Conservation (phyloP, 2,888 invertebrate genomes). For the Melipona bicolor region DNA sequence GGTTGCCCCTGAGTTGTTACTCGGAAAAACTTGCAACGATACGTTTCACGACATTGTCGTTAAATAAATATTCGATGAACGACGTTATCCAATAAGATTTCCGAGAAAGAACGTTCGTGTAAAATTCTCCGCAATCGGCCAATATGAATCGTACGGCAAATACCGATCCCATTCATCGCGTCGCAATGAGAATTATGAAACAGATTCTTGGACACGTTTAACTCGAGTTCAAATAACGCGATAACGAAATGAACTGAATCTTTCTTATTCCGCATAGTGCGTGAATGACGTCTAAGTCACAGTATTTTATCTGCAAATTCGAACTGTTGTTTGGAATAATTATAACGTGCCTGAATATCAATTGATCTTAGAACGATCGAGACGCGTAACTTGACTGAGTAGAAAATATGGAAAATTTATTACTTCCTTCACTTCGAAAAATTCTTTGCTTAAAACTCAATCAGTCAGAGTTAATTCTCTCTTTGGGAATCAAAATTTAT, state of each 20-base stretch:
- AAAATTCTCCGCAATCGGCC: conserved; percentile 8
- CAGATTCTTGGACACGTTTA: background rate
- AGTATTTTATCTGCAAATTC: background rate
- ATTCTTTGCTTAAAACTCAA: no score
- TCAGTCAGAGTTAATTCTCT: no score
- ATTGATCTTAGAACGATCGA: no score
- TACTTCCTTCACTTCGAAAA: no score
- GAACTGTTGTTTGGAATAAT: background rate
- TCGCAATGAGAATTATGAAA: conserved; percentile 1
- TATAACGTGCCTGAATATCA: no score
- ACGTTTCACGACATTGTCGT: conserved; percentile 39
- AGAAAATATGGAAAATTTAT: no score
- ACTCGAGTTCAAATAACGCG: background rate
- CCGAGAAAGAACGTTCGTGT: conserved; percentile 10
- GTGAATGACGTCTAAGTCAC: no score
- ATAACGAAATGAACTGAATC: background rate
- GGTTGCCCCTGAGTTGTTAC: conserved; percentile 9
- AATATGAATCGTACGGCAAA: conserved; percentile 10
- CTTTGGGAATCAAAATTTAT: background rate
- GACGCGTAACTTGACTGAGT: no score
- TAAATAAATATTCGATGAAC: conserved; percentile 26
- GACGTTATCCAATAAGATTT: conserved; percentile 37
- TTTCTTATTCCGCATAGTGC: background rate
- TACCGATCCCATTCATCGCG: conserved; percentile 12
- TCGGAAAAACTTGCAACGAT: conserved; percentile 19